Evolutionary conservation across 1,140 invertebrate species (phyloP).

Genomic region (Drosophila pectinifera): DNA sequence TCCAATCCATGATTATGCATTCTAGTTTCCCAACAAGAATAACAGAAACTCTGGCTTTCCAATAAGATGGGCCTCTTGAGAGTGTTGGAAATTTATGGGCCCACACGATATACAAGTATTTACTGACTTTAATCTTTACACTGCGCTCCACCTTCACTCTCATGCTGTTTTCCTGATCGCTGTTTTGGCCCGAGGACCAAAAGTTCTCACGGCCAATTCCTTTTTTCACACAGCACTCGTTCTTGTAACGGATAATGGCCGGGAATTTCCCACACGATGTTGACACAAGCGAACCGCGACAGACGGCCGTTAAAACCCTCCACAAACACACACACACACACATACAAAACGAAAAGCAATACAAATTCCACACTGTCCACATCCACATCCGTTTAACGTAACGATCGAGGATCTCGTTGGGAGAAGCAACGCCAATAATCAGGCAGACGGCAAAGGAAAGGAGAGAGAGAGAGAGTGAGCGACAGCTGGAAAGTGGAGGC

Average conservation of each 20-base stretch:
- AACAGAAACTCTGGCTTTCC: not conserved
- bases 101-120: slow-evolving; percentile 1
- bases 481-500: slow-evolving; percentile 32
- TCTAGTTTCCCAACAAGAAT: not conserved
- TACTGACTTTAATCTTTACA: not conserved
- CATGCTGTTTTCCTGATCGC: slow-evolving; percentile 59
- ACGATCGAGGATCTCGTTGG: slow-evolving; percentile 48
- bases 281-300: slow-evolving; percentile 57
- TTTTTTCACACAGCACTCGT: slow-evolving; percentile 7
- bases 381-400: slow-evolving; percentile 58
- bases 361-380: slow-evolving; percentile 22
- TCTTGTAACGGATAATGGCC: slow-evolving; percentile 62
- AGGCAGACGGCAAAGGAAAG: not conserved
- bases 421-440: slow-evolving; percentile 9
- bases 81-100: not conserved
- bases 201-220: slow-evolving; percentile 64
- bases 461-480: not conserved
- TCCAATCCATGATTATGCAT: too few species aligned
- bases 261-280: slow-evolving; percentile 58
- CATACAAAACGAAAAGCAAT: not conserved
- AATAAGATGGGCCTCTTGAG: not conserved
- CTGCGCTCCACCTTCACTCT: slow-evolving; percentile 8
- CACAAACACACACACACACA: slow-evolving; percentile 13
- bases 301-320: slow-evolving; percentile 29
- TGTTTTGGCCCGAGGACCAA: slow-evolving; percentile 30